Evolutionary conservation across 2,113 vertebrate genomes (phyloP), one percentile per base, ranked within the genome.

Genomic region (Ondatra zibethicus): DNA sequence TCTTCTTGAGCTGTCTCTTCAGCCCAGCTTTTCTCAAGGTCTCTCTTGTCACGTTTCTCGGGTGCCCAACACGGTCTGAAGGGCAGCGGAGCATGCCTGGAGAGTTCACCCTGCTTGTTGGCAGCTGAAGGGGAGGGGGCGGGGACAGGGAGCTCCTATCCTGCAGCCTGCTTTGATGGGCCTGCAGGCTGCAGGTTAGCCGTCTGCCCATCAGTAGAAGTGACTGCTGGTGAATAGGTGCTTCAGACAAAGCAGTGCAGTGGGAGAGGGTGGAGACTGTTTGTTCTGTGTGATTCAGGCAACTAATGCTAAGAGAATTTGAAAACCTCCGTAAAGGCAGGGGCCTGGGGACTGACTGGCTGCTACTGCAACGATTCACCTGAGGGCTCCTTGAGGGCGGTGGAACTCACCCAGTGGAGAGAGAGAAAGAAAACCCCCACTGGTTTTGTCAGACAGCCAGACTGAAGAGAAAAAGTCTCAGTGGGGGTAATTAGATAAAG

Each of bases 241-340:
- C 98, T 97, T 98, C 97, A 97, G 97, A 99, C 98, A 99, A 99
- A 99, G 98, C 98, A 97, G 88, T 96, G 98, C 98, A 97, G 88
- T 96, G 98, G 98, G 98, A 97, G 97, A 98, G 99, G 99, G 99
- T 99, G 99, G 99, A 98, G 98, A 98, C 97, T 99, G 98, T 99
- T 99, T 99, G 98, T 98, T 99, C 98, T 98, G 98, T 97, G 97
- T 98, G 98, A 98, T 98, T 99, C 99, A 98, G 98, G 98, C 97
- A 95, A 97, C 98, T 98, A 97, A 98, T 97, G 98, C 98, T 95
- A 55, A 96, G 97, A 98, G 98, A 98, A 98, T 98, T 98, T 97
- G 97, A 99, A 98, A 98, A 87, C 97, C 95, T 98, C 97, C 89
- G 97, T 95, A 87, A 97, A 98, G 97, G 98, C 97, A 93, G 0